These are phyloP conservation scores for Psilopsiagon aymara DNA, from an alignment of 2,113 vertebrate genomes.

Conservation along the genomic window DNA sequence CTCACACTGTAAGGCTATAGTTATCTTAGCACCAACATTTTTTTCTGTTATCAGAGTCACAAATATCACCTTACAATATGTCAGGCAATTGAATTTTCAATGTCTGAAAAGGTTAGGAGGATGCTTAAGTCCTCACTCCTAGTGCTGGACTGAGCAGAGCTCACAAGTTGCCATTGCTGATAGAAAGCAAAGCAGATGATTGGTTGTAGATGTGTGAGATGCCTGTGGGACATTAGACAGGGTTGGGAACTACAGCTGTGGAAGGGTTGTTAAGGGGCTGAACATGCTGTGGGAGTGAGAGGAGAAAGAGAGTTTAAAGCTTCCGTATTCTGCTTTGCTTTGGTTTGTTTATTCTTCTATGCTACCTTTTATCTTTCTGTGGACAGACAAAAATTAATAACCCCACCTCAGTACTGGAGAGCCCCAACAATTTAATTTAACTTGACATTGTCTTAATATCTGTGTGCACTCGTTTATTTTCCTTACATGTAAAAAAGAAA, in stretches of 20 bases:
- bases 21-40: background rate
- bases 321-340: background rate
- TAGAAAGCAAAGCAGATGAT: background rate
- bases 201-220: background rate
- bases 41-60: background rate
- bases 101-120: background rate
- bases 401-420: background rate
- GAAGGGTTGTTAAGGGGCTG: background rate
- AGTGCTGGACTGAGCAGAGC: background rate
- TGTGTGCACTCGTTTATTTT: background rate
- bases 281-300: background rate
- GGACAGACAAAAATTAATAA: background rate
- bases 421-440: background rate
- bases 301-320: background rate
- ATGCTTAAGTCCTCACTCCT: background rate
- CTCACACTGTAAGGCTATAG: background rate
- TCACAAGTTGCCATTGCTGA: background rate
- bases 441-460: background rate
- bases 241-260: background rate
- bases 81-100: background rate
- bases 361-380: background rate
- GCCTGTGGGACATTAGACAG: no score
- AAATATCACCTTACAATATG: background rate
- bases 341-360: background rate
- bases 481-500: background rate